phyloP scores from a whole-genome alignment of 2,113 vertebrate genomes.

The Oenanthe oenanthe region DNA sequence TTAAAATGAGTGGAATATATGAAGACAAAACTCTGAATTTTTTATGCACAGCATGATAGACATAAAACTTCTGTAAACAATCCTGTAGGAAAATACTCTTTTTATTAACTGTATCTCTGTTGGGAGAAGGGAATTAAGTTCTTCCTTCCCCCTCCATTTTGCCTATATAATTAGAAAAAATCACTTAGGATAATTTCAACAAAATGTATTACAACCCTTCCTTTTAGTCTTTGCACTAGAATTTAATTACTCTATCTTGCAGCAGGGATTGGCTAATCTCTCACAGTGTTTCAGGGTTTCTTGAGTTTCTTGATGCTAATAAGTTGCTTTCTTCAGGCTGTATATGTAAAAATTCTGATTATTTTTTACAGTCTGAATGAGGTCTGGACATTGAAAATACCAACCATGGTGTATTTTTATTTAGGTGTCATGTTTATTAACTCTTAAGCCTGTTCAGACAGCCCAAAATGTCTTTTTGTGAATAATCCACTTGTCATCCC shows the following conservation, averaged over 20 bases:
- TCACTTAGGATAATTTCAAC: neutral
- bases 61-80: neutral
- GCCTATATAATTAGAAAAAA: neutral
- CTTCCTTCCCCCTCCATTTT: accelerated
- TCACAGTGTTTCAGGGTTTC: neutral
- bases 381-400: neutral
- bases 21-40: neutral
- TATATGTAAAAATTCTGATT: neutral
- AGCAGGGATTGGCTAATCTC: neutral
- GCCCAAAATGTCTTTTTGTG: neutral
- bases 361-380: neutral
- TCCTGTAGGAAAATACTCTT: neutral
- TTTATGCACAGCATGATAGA: neutral
- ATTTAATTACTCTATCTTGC: neutral
- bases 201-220: neutral
- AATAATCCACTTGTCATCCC: neutral
- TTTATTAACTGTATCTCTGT: neutral
- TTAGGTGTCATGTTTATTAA: neutral
- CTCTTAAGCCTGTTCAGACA: neutral
- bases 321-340: neutral
- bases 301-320: neutral
- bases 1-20: neutral
- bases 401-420: neutral
- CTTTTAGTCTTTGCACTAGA: neutral
- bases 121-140: neutral